Evolutionary conservation across 2,888 invertebrate species (phyloP).

Genomic region (Fragum fragum): DNA sequence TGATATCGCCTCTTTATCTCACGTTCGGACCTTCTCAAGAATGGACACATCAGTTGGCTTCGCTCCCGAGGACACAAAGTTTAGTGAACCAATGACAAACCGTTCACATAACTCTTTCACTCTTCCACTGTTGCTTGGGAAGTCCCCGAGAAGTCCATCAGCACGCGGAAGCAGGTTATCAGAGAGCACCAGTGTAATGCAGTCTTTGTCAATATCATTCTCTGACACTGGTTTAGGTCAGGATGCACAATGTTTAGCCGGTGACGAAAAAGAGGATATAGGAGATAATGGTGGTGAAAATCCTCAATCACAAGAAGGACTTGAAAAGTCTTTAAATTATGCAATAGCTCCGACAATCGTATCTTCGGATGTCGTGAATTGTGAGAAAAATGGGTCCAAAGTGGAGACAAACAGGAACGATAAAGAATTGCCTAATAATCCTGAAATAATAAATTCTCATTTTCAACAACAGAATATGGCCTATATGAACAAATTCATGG

Average conservation of each 20-base stretch:
- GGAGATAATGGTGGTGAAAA: too few relatives aligned
- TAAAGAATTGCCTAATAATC: conserved; percentile 1
- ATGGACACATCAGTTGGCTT: conserved; percentile 7
- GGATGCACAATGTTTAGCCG: not conserved
- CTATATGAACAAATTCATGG: conserved; percentile 13
- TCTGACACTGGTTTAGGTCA: not conserved
- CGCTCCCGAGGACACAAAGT: conserved; percentile 9
- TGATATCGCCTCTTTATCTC: conserved; percentile 11
- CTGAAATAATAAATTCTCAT: not conserved
- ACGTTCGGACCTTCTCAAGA: conserved; percentile 18
- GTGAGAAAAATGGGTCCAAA: not conserved
- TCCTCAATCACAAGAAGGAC: too few relatives aligned
- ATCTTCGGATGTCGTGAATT: not conserved
- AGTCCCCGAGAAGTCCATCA: not conserved
- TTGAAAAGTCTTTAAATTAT: not conserved
- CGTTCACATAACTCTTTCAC: conserved; percentile 5
- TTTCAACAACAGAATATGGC: conserved; percentile 10
- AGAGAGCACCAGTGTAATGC: not conserved
- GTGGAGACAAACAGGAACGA: not conserved
- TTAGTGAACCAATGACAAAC: not conserved
- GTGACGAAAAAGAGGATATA: not conserved
- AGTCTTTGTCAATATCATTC: not conserved
- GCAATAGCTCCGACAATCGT: not conserved
- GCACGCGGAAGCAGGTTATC: not conserved
- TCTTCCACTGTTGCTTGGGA: not conserved